Evolutionary conservation across 2,888 invertebrate species (phyloP).

Genomic region (Tenthredo mesomela): DNA sequence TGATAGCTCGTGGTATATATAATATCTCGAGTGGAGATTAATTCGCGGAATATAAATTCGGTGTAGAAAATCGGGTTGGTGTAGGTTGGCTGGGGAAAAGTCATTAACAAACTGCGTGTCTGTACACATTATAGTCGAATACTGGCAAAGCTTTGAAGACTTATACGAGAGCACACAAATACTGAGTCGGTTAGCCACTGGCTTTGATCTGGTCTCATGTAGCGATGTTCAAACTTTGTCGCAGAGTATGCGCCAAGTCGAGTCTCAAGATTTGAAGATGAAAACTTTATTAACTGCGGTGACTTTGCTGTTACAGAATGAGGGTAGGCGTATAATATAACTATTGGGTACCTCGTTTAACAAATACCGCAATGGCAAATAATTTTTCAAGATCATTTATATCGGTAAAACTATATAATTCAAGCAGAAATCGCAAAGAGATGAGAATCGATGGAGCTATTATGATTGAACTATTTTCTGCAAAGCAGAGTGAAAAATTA

Average conservation of each 20-base stretch:
- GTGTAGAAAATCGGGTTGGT: background rate
- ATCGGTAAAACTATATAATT: background rate
- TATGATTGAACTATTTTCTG: background rate
- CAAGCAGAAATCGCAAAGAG: background rate
- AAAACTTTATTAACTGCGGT: background rate
- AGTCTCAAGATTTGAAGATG: background rate
- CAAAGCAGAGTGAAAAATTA: background rate
- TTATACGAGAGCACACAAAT: background rate
- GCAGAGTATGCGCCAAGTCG: background rate
- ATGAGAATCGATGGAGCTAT: background rate
- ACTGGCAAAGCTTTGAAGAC: slow-evolving; percentile 20
- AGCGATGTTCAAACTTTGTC: slow-evolving; percentile 54
- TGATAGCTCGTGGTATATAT: background rate
- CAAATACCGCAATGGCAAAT: background rate
- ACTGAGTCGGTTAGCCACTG: slow-evolving; percentile 24
- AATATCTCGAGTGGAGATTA: background rate
- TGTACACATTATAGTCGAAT: background rate
- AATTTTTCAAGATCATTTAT: background rate
- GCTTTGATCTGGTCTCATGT: slow-evolving; percentile 36
- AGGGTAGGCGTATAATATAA: too few relatives aligned
- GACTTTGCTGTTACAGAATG: background rate
- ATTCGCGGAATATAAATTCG: background rate
- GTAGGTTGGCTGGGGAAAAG: background rate
- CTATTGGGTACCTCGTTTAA: background rate
- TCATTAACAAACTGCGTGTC: slow-evolving; percentile 12